Base-by-base conservation (phyloP, 2,888 invertebrate species). In the Phengaris alcon region DNA sequence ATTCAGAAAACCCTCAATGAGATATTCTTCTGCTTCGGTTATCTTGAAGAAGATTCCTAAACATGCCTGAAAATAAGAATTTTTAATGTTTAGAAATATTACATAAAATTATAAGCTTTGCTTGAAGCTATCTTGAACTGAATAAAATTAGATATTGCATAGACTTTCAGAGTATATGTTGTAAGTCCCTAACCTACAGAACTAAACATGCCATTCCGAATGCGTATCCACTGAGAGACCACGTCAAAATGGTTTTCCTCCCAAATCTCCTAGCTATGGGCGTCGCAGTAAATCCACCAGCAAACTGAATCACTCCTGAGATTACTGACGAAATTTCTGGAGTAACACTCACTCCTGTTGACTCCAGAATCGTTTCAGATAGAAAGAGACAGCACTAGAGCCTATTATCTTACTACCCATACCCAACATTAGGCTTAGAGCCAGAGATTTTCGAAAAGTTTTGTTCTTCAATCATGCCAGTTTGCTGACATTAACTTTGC, bases 281-380 rank as follows among this genome's bases (percentile, higher is more conserved):
- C 0, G 83, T 80, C 0, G 87, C 85, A 9, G 82, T 84, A 6
- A 86, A 78, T 74, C 85, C 84, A 0, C 86, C 87, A 0, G 82
- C 64, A 7, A 89, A 59, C 73, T 89, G 87, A n/a, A 88, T 86
- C 4, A 82, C n/a, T 0, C 89, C 88, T 52, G 88, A 82, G 0
- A 84, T 78, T 0, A 85, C 87, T 0, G 88, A 88, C 0, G 86
- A 84, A 3, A 83, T 68, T 75, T 85, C 86, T 1, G 88, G 81
- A 1, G 73, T 82, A 0, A 89, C 81, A 15, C 83, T 84, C 0
- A 87, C 87, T 35, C 85, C 79, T 0, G 88, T 86, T 0, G 84
- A 84, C 48, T 85, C 85, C 75, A 89, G 76, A 22, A 89, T 81
- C 0, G 87, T 85, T 79, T 88, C 3, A 88, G 78, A 73, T 89